A percentile compares a stretch with the other conserved stretches of the same genome.
phyloP scores from a whole-genome alignment of 2,888 invertebrate genomes.

The Rhingia campestris region DNA sequence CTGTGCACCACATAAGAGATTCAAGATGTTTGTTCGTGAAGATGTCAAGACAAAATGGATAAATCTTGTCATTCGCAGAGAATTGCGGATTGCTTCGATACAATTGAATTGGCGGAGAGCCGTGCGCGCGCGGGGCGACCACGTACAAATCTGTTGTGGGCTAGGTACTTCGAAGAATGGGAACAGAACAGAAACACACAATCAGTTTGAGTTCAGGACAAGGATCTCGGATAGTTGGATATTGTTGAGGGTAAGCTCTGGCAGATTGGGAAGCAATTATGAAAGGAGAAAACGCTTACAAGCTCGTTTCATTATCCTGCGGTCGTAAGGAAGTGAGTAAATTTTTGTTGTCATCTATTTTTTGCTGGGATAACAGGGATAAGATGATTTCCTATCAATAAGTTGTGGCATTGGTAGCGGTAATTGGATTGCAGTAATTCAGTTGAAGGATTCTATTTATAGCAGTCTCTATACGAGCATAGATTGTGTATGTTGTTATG shows the following conservation, averaged over 20 bases:
- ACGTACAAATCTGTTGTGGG: slow-evolving; percentile 17
- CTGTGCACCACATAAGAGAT: slow-evolving; percentile 39
- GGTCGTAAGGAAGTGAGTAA: slow-evolving; percentile 16
- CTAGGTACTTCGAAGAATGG: slow-evolving; percentile 1
- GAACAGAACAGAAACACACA: slow-evolving; percentile 25
- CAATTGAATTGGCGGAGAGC: slow-evolving; percentile 56
- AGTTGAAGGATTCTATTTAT: slow-evolving; percentile 20
- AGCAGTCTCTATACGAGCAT: neutral
- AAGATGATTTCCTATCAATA: slow-evolving; percentile 33
- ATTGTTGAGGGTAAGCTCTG: slow-evolving; percentile 8
- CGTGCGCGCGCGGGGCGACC: slow-evolving; percentile 16
- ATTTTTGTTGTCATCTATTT: slow-evolving; percentile 3
- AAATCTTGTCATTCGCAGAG: slow-evolving; percentile 73
- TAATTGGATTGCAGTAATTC: slow-evolving; percentile 62
- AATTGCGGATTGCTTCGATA: slow-evolving; percentile 68
- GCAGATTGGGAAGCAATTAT: slow-evolving; percentile 60
- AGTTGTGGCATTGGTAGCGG: slow-evolving; percentile 36
- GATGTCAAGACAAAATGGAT: slow-evolving; percentile 74
- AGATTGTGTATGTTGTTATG: too few species aligned
- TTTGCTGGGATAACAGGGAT: neutral
- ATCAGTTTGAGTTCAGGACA: slow-evolving; percentile 23
- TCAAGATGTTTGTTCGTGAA: slow-evolving; percentile 69
- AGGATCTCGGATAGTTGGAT: slow-evolving; percentile 23
- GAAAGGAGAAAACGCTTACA: slow-evolving; percentile 60
- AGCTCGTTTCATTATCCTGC: slow-evolving; percentile 51